Evolutionary conservation across 37 sponge, comb jelly and placozoan species (phyloP), one percentile per base, ranked within the genome.

Genomic region (Sycon ciliatum): DNA sequence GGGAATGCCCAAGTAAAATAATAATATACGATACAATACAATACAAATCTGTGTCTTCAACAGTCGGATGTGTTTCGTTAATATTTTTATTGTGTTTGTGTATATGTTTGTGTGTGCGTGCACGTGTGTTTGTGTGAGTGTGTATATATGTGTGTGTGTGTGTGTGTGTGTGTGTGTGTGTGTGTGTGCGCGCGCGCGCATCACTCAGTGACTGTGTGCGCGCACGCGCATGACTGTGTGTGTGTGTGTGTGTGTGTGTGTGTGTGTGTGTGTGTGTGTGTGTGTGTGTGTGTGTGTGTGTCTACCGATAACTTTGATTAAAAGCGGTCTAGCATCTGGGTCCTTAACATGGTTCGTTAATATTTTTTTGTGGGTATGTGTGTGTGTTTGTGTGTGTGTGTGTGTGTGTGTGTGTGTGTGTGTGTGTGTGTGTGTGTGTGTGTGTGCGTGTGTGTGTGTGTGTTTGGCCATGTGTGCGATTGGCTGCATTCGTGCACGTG

Each of bases 81-180:
- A n/a, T n/a, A n/a, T n/a, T n/a, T n/a, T n/a, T n/a, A n/a, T n/a
- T 42, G 49, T 42, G 49, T 42, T 9, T 42, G 49, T 42, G 49
- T 42, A 13, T 42, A 13, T 42, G 49, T 42, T 42, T 42, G 5
- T 37, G 71, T 37, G 7, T 69, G 49, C 23, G 4, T 69, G 71
- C 24, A 26, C n/a, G 40, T 34, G 34, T 37, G 71, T 16, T 3
- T 74, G 36, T 74, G 65, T 74, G 75, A 35, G 42, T 30, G 78
- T 68, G 39, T 68, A 18, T 77, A 69, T 67, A 24, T 46, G 68
- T 69, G 58, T 77, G 60, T 37, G 36, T 67, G 68, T 63, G 26
- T 73, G 61, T 65, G 68, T 67, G 54, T 76, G 54, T 76, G 33
- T 65, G 55, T 16, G 62, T 30, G 76, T 34, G 53, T 65, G 40